Evolutionary conservation across 2,888 invertebrate species (phyloP), one percentile per base, ranked within the genome.

Genomic region (Tachina lurida): DNA sequence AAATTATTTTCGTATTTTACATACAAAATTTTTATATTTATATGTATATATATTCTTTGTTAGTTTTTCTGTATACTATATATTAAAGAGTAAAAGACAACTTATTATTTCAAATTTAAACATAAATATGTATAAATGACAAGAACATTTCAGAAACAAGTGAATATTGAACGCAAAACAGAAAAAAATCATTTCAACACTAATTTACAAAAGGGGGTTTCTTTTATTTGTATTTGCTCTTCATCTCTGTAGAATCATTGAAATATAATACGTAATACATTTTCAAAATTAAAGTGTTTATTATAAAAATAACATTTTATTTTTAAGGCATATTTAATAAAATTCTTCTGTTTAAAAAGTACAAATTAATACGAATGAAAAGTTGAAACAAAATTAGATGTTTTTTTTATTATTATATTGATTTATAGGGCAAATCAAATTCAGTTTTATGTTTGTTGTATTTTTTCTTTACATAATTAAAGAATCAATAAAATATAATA

Each of bases 401-500:
- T 49, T 49, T 41, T 49, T 41, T 13, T 65, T 22, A 52, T 43
- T 7, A 15, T 67, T 7, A 31, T 31, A 7, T 67, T 47, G 17
- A 39, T 39, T 65, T 56, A 22, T 56, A 45, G 56, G 56, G 19
- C 56, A 56, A 22, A 65, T 60, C 7, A 65, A 74, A 22, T 19
- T 74, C 80, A 67, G 60, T 74, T 67, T 31, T 31, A 31, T 22
- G 74, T 58, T 41, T 80, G 19, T 60, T 80, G 58, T 17, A 49
- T 60, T n/a, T 62, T 31, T 43, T 47, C n/a, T 79, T 73, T 65
- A 49, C 22, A 74, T 43, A 67, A 67, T 65, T 63, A 65, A 71
- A 31, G 56, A 41, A 45, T 63, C 17, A 56, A 71, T 45, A 47
- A 67, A 67, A 2, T 60, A 47, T 67, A 39, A 54, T 17, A 67